These are phyloP conservation scores for Dicyrtoma fusca DNA, from an alignment of 2,888 invertebrate species.

Conservation along the genomic window DNA sequence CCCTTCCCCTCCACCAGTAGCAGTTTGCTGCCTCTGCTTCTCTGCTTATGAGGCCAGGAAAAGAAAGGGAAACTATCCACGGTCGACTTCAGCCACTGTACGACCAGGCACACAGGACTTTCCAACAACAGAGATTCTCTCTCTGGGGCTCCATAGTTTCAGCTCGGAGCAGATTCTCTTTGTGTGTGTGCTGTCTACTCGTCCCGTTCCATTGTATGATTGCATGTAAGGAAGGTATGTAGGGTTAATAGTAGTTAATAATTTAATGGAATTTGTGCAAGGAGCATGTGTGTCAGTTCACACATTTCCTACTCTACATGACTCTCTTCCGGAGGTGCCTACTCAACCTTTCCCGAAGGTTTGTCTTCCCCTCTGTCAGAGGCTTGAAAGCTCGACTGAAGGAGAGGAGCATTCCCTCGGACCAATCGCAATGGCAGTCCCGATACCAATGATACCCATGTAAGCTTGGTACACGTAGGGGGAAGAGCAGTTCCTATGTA, in stretches of 20 bases:
- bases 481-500: background rate
- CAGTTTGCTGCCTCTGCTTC: background rate
- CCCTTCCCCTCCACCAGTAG: conserved; percentile 11
- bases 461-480: background rate
- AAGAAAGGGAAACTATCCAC: too few relatives aligned
- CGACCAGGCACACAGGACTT: background rate
- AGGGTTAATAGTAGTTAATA: background rate
- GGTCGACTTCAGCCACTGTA: too few relatives aligned
- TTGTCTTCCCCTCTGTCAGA: background rate
- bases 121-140: background rate
- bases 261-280: conserved; percentile 8
- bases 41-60: too few relatives aligned
- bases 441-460: background rate
- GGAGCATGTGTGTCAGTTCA: conserved; percentile 34
- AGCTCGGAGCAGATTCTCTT: background rate
- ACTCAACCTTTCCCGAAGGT: background rate
- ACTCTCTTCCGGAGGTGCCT: background rate
- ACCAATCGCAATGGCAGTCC: background rate
- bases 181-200: background rate
- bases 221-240: too few relatives aligned
- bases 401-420: background rate
- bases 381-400: too few relatives aligned
- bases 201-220: background rate
- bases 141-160: conserved; percentile 20
- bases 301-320: conserved; percentile 20